Conservation (phyloP, 2,888 invertebrate species). For the Thera britannica region DNA sequence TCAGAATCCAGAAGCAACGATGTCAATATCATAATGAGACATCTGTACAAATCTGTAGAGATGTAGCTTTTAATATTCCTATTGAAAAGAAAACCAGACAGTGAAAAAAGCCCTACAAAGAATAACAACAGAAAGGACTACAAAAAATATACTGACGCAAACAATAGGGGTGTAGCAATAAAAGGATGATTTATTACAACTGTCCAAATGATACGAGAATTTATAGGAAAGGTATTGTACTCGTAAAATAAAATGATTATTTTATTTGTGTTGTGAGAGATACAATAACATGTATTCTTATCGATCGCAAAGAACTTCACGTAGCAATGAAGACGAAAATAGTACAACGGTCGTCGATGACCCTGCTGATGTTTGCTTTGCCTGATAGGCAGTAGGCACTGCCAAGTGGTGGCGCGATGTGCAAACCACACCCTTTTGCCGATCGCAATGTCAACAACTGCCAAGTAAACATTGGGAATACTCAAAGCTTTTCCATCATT, state of each 20-base stretch:
- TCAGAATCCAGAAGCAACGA: neutral
- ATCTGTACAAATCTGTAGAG: neutral
- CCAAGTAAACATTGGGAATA: constrained; percentile 24
- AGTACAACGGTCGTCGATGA: constrained; percentile 24
- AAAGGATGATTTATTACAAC: constrained; percentile 76
- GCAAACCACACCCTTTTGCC: constrained; percentile 49
- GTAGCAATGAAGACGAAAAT: constrained; percentile 20
- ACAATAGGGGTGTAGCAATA: constrained; percentile 66
- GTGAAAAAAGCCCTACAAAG: constrained; percentile 50
- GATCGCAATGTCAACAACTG: constrained; percentile 39
- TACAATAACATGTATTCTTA: neutral
- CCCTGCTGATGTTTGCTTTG: constrained; percentile 43
- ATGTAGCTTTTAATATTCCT: neutral
- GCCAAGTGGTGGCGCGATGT: constrained; percentile 50
- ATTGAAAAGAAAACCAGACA: constrained; percentile 40
- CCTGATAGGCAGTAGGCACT: constrained; percentile 55
- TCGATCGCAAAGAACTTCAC: constrained; percentile 6
- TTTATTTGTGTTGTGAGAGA: constrained; percentile 9
- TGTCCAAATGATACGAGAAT: constrained; percentile 59
- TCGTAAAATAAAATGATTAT: constrained; percentile 11
- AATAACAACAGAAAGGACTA: constrained; percentile 57
- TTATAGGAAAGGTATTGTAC: constrained; percentile 38
- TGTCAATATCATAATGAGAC: too few relatives aligned
- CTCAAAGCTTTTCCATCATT: constrained; percentile 12
- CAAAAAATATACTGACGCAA: constrained; percentile 61